Conservation (phyloP, 2,797 vertebrate genomes). For the Dendrocincla tyrannina region DNA sequence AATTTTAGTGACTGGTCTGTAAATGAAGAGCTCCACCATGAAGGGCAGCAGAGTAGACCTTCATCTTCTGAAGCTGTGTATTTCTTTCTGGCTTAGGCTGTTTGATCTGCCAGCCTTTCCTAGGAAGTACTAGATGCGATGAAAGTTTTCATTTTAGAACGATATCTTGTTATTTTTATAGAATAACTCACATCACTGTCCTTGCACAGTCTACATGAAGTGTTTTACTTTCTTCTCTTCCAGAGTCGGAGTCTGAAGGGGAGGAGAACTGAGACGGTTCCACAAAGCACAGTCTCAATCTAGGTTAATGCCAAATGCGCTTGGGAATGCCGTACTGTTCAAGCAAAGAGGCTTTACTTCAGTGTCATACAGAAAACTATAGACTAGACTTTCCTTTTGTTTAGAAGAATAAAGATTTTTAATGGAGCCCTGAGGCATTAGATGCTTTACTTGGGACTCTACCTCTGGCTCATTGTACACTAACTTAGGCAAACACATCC, state of each 20-base stretch:
- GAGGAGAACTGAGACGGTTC: constrained; percentile 80
- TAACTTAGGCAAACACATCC: constrained; percentile 75
- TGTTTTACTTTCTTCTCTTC: constrained; percentile 27
- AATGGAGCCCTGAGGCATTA: constrained; percentile 78
- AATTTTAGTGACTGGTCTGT: not conserved
- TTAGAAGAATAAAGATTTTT: constrained; percentile 73
- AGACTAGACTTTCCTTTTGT: constrained; percentile 75
- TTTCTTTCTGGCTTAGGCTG: not conserved
- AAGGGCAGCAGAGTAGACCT: not conserved
- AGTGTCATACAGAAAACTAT: constrained; percentile 74
- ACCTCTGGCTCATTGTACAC: constrained; percentile 72
- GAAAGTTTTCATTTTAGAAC: not conserved
- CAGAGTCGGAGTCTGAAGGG: constrained; percentile 90
- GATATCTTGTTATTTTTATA: not conserved
- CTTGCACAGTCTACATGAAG: not conserved
- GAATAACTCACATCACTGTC: not conserved
- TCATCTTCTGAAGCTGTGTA: not conserved
- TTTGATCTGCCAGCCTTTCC: not conserved
- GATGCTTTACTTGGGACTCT: constrained; percentile 77
- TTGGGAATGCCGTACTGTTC: constrained; percentile 67
- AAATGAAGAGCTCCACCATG: not conserved
- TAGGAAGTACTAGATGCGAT: not conserved
- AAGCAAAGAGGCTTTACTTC: constrained; percentile 74
- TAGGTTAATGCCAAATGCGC: constrained; percentile 51
- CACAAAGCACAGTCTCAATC: constrained; percentile 52